These are phyloP conservation scores for Silurus lanzhouensis DNA, from an alignment of 2,797 vertebrate genomes.

Conservation along the genomic window DNA sequence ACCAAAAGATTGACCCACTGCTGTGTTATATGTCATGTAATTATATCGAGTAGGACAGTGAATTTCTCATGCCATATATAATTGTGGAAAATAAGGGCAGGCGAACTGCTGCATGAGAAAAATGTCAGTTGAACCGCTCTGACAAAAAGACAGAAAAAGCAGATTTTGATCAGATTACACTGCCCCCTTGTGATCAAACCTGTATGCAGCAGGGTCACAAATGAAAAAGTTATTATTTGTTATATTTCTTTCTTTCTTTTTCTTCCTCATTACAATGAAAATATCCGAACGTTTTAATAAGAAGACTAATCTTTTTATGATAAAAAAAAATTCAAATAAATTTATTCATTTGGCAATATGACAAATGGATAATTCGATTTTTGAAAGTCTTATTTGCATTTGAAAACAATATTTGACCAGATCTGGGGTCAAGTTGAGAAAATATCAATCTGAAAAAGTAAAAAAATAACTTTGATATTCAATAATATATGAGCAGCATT, in stretches of 20 bases:
- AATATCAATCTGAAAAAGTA: not conserved
- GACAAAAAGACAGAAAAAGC: slow-evolving; percentile 13
- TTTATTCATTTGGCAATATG: not conserved
- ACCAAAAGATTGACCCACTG: not conserved
- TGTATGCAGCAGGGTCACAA: slow-evolving; percentile 18
- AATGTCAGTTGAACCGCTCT: slow-evolving; percentile 14
- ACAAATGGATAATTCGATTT: too few relatives aligned
- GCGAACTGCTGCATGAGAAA: not conserved
- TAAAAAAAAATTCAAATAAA: not conserved
- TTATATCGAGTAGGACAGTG: slow-evolving; percentile 22
- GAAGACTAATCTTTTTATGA: not conserved
- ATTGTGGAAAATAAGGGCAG: not conserved
- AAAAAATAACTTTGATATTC: not conserved
- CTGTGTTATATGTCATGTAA: slow-evolving; percentile 15
- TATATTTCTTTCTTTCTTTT: not conserved
- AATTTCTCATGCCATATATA: slow-evolving; percentile 3
- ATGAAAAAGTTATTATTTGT: not conserved
- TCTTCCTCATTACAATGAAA: slow-evolving; percentile 3
- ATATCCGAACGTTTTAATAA: not conserved
- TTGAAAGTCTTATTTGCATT: not conserved
- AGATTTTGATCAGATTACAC: slow-evolving; percentile 73
- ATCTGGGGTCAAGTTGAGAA: not conserved
- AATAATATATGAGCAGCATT: not conserved
- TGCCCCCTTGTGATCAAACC: slow-evolving; percentile 76
- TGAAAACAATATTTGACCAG: not conserved